Evolutionary conservation across 2,797 vertebrate species (phyloP), one percentile per base, ranked within the genome.

Genomic region (Acrossocheilus fasciatus): DNA sequence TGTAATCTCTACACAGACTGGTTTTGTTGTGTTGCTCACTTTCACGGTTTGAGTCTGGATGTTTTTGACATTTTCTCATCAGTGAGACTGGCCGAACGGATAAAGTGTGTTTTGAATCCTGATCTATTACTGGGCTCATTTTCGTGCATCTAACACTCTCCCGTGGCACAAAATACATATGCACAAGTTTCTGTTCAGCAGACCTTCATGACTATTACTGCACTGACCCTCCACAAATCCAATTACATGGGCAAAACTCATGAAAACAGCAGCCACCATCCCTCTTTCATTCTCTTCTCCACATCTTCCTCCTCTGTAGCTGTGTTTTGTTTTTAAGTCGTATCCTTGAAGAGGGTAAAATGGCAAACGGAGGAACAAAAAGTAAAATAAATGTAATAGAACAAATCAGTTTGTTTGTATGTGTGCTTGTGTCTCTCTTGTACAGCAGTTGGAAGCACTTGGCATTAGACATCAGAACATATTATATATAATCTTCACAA

Each of bases 111-210:
- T 75, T 82, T 76, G 84, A 87, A 81, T 87, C 15, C 52, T 84
- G 79, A 89, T 86, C 23, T 85, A 34, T 68, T 41, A 69, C 66
- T 50, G 26, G 77, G 41, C 74, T 76, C 50, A 75, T 87, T 89
- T 73, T 83, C 14, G 26, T 82, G 45, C n/a, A 45, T 59, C 23
- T 57, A 47, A 20, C 36, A 26, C 26, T 43, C n/a, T 45, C 18
- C n/a, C 1, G 11, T 20, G 43, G 6, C 54, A 81, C 43, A 23
- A 83, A 59, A 74, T n/a, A 82, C 39, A 73, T 62, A 75, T 36
- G 36, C 23, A 11, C 41, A 83, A 34, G 4, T 57, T 74, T 83
- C n/a, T 83, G 26, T 74, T 54, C 80, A 39, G 23, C 47, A 41
- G 57, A 36, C 23, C 47, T 69, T 70, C 45, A 39, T 82, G 43